Conservation (phyloP, 2,888 invertebrate genomes). For the Nomada flava region DNA sequence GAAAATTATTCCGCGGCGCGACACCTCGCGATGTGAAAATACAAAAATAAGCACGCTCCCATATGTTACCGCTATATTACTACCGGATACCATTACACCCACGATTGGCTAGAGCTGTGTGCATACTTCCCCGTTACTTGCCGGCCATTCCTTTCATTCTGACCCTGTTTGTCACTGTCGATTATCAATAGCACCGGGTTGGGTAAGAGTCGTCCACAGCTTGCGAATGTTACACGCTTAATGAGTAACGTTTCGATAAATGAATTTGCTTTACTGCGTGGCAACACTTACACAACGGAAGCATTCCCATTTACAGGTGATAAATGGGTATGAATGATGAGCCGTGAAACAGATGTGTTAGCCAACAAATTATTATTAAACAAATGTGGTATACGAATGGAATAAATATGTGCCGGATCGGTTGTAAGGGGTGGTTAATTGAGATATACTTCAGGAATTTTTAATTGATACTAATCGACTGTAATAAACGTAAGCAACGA, state of each 20-base stretch:
- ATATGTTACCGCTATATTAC: constrained; percentile 54
- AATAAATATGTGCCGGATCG: too few relatives aligned
- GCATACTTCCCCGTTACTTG: constrained; percentile 6
- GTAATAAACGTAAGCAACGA: background rate
- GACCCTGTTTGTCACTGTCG: constrained; percentile 44
- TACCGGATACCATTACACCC: constrained; percentile 61
- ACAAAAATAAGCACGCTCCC: constrained; percentile 42
- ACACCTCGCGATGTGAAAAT: constrained; percentile 36
- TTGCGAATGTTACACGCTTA: background rate
- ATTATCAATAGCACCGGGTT: constrained; percentile 17
- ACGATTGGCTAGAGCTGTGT: constrained; percentile 26
- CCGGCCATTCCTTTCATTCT: constrained; percentile 49
- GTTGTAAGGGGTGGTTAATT: too few relatives aligned
- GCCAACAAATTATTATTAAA: too few relatives aligned
- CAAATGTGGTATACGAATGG: too few relatives aligned
- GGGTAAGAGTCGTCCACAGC: constrained; percentile 3
- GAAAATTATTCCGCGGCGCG: constrained; percentile 50
- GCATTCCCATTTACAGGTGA: background rate
- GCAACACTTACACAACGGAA: background rate
- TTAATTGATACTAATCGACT: background rate
- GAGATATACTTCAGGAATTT: background rate
- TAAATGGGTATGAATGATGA: background rate
- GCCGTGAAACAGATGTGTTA: background rate
- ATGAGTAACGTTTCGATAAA: constrained; percentile 17
- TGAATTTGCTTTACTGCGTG: background rate